Evolutionary conservation across 2,888 invertebrate genomes (phyloP), one percentile per base, ranked within the genome.

Genomic region (Andrena flavipes): DNA sequence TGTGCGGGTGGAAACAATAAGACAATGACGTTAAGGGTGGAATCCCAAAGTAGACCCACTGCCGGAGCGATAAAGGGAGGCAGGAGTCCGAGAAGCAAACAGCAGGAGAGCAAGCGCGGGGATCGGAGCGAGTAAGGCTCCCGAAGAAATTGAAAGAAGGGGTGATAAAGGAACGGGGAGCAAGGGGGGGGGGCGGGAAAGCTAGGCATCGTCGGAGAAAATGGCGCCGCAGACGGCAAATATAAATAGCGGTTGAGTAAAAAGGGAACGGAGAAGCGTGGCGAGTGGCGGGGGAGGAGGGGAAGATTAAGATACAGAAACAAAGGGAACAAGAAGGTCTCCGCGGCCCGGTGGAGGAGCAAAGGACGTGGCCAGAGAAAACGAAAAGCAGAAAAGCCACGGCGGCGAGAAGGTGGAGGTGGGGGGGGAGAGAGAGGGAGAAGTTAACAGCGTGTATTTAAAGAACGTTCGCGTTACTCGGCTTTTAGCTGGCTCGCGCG

Each of bases 381-480:
- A 69, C 42, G 56, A 69, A 69, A 69, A 26, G 29, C 51, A 30
- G 42, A 54, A 16, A 76, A 29, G 8, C n/a, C 8, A 20, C 8
- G 8, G 8, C 3, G 2, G n/a, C 0, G 29, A 2, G 23, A 6
- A 8, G 35, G 8, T 2, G 33, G 8, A 0, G 26, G 26, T 0
- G 26, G 35, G 16, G 49, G 16, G 20, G 51, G 26, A 20, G 8
- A n/a, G 8, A n/a, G 20, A 26, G 23, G 29, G 13, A 20, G 56
- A 62, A 72, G 72, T 82, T 81, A 88, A 85, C 82, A 86, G 85
- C 85, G 82, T 86, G 81, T 85, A 87, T 88, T 89, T 88, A 89
- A 42, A 89, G 88, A 88, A 76, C 79, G 87, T 87, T 84, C 86
- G 84, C 76, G 85, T 90, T 87, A 87, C 82, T 87, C 79, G 82